phyloP scores from a whole-genome alignment of 2,113 vertebrate genomes.

The Mionectes macconnelli region DNA sequence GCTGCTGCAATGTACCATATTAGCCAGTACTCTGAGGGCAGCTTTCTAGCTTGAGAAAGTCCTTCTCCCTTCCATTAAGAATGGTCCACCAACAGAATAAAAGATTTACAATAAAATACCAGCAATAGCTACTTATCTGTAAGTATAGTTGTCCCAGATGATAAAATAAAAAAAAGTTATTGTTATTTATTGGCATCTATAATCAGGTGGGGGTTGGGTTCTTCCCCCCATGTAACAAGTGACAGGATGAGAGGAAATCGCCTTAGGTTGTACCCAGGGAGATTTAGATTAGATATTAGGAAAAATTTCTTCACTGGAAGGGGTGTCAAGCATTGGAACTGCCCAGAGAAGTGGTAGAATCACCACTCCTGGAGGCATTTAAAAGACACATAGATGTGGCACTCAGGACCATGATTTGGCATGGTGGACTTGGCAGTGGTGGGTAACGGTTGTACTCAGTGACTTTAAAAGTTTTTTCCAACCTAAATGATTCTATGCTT shows the following conservation, averaged over 20 bases:
- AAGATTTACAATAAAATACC: background rate
- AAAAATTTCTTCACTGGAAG: background rate
- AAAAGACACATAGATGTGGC: accelerated
- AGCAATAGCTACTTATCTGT: background rate
- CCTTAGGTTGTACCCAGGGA: background rate
- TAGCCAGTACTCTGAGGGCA: background rate
- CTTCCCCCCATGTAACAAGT: background rate
- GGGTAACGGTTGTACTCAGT: background rate
- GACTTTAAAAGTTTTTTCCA: background rate
- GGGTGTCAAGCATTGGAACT: background rate
- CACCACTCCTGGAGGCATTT: background rate
- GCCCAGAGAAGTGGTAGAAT: background rate
- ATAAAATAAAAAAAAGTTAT: background rate
- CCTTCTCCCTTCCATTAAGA: background rate
- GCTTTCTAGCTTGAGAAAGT: background rate
- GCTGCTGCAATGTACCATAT: background rate
- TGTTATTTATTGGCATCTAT: background rate
- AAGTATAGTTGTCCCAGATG: background rate
- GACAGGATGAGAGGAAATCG: background rate
- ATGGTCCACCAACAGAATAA: background rate
- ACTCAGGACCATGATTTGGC: background rate
- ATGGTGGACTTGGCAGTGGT: background rate
- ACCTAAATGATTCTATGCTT: background rate
- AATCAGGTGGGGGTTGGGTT: accelerated
- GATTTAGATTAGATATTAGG: background rate